Percentiles rank a stretch among this genome's conserved stretches.
Evolutionary conservation across 2,113 vertebrate species (phyloP).

Genomic region (Erythrolamprus reginae): DNA sequence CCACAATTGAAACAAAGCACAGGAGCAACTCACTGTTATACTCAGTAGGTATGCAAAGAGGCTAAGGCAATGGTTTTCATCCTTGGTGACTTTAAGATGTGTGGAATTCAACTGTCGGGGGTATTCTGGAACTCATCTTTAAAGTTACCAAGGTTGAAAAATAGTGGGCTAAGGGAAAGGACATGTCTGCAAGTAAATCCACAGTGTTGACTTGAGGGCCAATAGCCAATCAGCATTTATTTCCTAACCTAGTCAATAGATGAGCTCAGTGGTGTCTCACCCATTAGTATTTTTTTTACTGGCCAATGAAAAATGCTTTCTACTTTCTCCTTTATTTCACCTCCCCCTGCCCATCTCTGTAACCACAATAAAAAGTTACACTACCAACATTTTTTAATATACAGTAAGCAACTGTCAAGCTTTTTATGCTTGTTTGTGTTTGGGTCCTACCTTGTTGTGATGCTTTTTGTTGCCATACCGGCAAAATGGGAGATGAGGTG

Average conservation of each 20-base stretch:
- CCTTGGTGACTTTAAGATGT: not conserved
- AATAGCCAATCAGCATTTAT: not conserved
- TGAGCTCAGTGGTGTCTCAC: not conserved
- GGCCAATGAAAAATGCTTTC: not conserved
- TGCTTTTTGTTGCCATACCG: not conserved
- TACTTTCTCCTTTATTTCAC: not conserved
- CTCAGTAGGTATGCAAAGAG: not conserved
- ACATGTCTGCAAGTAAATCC: not conserved
- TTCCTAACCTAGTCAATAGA: not conserved
- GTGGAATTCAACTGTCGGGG: not conserved
- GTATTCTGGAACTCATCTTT: not conserved
- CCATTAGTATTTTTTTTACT: not conserved
- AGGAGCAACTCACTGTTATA: not conserved
- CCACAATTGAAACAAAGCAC: not conserved
- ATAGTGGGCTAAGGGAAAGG: not conserved
- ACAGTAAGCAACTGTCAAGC: not conserved
- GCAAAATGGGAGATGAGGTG: not conserved
- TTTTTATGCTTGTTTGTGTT: not conserved
- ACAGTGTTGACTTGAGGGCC: not conserved
- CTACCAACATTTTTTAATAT: not conserved
- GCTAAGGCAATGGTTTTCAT: not conserved
- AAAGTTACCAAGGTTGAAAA: not conserved
- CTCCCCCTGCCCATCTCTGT: not conserved
- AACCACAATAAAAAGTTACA: not conserved
- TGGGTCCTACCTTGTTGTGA: not conserved